Percentiles rank a stretch among this genome's conserved stretches.
Conservation (phyloP, 2,888 invertebrate genomes). For the Ochropleura plecta region DNA sequence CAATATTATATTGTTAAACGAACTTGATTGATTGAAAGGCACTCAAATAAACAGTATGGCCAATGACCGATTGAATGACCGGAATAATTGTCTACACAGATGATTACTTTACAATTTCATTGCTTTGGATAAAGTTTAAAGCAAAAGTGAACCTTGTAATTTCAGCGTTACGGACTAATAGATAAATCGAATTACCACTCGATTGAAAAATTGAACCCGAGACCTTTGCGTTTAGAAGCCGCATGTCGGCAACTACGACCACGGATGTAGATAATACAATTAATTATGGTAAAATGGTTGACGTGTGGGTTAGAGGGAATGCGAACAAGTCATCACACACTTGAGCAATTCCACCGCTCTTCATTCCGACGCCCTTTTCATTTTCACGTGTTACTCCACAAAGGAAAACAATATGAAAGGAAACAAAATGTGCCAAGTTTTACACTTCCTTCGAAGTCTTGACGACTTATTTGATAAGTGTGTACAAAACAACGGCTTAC, state of each 20-base stretch:
- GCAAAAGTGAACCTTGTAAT: constrained; percentile 2
- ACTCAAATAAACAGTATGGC: background rate
- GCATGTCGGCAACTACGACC: background rate
- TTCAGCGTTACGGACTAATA: background rate
- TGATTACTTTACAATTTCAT: background rate
- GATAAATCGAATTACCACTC: constrained; percentile 1
- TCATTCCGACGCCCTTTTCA: background rate
- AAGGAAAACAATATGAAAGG: constrained; percentile 36
- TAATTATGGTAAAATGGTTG: constrained; percentile 44
- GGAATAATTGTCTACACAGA: constrained; percentile 13
- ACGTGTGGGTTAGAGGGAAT: constrained; percentile 29
- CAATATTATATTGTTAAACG: background rate
- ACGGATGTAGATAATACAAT: constrained; percentile 32
- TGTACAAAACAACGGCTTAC: background rate
- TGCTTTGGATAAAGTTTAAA: constrained; percentile 4
- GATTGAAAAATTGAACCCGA: background rate
- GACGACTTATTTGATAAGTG: constrained; percentile 6
- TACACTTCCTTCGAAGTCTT: constrained; percentile 10
- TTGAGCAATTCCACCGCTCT: constrained; percentile 25
- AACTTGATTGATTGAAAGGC: background rate
- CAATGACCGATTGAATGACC: too few relatives aligned
- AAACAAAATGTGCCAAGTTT: constrained; percentile 18
- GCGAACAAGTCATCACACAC: constrained; percentile 45
- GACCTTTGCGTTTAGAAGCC: background rate
- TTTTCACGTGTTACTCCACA: constrained; percentile 6